Base-by-base conservation (phyloP, 2,888 invertebrate species). In the Cordilura impudica region DNA sequence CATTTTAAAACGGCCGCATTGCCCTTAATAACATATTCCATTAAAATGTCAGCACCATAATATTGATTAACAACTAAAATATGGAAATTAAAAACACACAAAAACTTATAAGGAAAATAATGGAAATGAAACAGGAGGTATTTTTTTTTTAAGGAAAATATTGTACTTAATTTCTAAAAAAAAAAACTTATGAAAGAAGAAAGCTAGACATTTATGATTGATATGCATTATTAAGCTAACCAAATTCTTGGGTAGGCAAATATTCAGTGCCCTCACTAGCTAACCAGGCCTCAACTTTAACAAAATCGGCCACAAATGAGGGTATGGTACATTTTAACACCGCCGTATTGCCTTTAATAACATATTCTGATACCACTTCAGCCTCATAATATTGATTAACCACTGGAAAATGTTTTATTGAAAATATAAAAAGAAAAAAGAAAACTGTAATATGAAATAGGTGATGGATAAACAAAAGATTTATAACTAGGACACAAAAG, bases 261-360 rank as follows among this genome's bases (percentile, higher is more conserved):
- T 94, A 95, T 90, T 94, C 93, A 84, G 93, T 92, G 83, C 92
- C 93, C 83, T 92, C 92, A 74, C 92, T 92, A 85, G 92, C 91
- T 81, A 92, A 90, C 96, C 96, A 97, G 81, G 95, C 94, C 88
- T 95, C 94, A 65, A 98, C 97, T 88, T 94, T 94, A 63, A 98
- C 95, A 90, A 97, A 97, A 91, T 97, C 97, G 51, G 95, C 94
- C 74, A 96, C 96, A 89, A 96, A 97, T 82, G 95, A 95, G 26
- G 97, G 96, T 85, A 97, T 96, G 86, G 95, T 96, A 91, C 96
- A 97, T 90, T 96, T 96, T 53, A 97, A 91, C 71, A 96, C 94
- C 10, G 96, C 96, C 29, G 95, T 94, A 88, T 97, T 97, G 65
- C 96, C 96, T 83, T 94, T 93, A 84, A 97, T 96, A 49, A 96